Evolutionary conservation across 2,797 vertebrate genomes (phyloP).

Genomic region (Chaunax sp.): DNA sequence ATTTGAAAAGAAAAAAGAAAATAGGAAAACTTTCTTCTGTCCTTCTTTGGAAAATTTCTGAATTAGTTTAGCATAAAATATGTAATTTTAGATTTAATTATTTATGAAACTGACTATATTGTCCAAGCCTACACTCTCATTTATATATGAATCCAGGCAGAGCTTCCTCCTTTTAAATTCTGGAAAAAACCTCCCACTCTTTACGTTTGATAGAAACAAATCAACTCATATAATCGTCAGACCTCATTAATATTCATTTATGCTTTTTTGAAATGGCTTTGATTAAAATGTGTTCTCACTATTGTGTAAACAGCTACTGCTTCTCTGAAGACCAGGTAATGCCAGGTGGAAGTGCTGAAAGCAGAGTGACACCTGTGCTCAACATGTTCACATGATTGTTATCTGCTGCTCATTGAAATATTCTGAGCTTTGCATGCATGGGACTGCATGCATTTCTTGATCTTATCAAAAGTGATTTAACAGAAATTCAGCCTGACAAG

Average conservation of each 20-base stretch:
- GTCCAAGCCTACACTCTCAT: constrained; percentile 29
- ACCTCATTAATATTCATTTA: constrained; percentile 47
- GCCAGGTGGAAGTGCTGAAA: constrained; percentile 58
- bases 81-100: constrained; percentile 1
- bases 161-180: constrained; percentile 15
- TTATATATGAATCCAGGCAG: constrained; percentile 28
- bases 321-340: constrained; percentile 47
- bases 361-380: constrained; percentile 29
- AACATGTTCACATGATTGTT: constrained; percentile 38
- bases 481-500: constrained; percentile 4
- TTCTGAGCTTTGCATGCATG: constrained; percentile 23
- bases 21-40: no score
- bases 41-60: not conserved
- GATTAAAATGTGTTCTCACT: constrained; percentile 13
- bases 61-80: constrained; percentile 34
- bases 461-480: constrained; percentile 13
- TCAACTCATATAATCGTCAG: constrained; percentile 55
- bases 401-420: constrained; percentile 52
- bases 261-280: constrained; percentile 31
- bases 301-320: constrained; percentile 5
- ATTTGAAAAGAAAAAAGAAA: constrained; percentile 15
- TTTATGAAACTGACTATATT: constrained; percentile 11
- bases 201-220: constrained; percentile 71
- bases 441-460: constrained; percentile 23
- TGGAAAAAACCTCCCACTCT: constrained; percentile 55